Conservation (phyloP, 2,113 vertebrate genomes). For the Ivindomyrus marchei region DNA sequence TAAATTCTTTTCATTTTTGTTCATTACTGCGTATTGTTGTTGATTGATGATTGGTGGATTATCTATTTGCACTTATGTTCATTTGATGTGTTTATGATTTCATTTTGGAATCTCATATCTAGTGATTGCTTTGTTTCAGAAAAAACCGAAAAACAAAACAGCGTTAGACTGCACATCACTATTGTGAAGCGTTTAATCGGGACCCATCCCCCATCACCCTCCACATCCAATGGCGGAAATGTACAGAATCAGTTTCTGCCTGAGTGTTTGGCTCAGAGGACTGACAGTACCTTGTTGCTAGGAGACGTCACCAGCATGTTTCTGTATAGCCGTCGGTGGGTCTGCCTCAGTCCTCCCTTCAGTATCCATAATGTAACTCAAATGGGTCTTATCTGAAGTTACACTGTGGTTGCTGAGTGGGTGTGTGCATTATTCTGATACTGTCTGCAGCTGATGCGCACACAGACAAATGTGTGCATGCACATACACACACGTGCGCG, state of each 20-base stretch:
- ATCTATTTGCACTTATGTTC: not conserved
- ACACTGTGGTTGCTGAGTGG: not conserved
- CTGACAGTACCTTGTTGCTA: conserved; percentile 63
- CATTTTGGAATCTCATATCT: not conserved
- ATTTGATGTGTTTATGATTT: not conserved
- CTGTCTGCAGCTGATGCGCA: not conserved
- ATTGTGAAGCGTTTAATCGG: not conserved
- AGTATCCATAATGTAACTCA: not conserved
- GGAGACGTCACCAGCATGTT: conserved; percentile 65
- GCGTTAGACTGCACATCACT: not conserved
- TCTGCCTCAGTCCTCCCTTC: conserved; percentile 22
- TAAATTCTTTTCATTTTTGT: no score
- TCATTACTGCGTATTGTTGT: not conserved
- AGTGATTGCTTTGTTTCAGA: not conserved
- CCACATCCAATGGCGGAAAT: conserved; percentile 47
- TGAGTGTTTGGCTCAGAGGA: conserved; percentile 55
- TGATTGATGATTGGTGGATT: not conserved
- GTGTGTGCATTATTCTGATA: not conserved
- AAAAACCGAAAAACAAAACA: not conserved
- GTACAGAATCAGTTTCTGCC: conserved; percentile 61
- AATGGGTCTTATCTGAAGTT: not conserved
- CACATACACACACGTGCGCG: not conserved
- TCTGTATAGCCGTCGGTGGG: conserved; percentile 50
- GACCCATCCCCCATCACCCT: conserved; percentile 24
- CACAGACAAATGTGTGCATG: not conserved